Percentiles rank a stretch among this genome's conserved stretches.
Conservation (phyloP, 2,888 invertebrate genomes). For the Ennomos quercinarius region DNA sequence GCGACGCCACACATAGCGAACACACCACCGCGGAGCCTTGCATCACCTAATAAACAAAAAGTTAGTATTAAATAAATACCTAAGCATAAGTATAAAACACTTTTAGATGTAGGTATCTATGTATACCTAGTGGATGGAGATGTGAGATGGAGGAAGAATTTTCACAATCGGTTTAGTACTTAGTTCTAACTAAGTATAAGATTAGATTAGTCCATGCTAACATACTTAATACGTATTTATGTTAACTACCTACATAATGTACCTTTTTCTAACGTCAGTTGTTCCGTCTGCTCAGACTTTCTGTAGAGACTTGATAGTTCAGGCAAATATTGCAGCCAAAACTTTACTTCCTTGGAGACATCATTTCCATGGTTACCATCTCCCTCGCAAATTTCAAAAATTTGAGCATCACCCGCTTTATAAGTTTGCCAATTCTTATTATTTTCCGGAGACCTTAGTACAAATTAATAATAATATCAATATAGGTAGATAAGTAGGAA, state of each 20-base stretch:
- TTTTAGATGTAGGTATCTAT: no score
- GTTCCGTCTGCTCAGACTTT: constrained; percentile 60
- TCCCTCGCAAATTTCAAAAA: constrained; percentile 72
- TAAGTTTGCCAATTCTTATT: constrained; percentile 87
- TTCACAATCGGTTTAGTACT: no score
- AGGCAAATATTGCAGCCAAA: constrained; percentile 79
- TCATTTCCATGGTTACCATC: constrained; percentile 36
- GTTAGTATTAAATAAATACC: no score
- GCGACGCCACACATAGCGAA: constrained; percentile 86
- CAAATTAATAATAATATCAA: background rate
- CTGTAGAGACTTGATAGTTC: constrained; percentile 56
- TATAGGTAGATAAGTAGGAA: background rate
- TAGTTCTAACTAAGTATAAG: no score
- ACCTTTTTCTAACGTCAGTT: constrained; percentile 62
- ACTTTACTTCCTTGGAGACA: constrained; percentile 60
- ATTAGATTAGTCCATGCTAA: no score
- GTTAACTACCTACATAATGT: no score
- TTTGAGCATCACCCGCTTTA: constrained; percentile 75
- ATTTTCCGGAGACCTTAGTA: constrained; percentile 83
- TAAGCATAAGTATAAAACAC: no score
- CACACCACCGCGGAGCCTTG: constrained; percentile 85
- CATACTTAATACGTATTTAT: no score
- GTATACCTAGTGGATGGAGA: no score
- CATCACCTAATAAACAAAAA: constrained; percentile 56
- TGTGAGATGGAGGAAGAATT: no score